Evolutionary conservation across 2,888 invertebrate genomes (phyloP), one percentile per base, ranked within the genome.

Genomic region (Latrodectus hesperus): DNA sequence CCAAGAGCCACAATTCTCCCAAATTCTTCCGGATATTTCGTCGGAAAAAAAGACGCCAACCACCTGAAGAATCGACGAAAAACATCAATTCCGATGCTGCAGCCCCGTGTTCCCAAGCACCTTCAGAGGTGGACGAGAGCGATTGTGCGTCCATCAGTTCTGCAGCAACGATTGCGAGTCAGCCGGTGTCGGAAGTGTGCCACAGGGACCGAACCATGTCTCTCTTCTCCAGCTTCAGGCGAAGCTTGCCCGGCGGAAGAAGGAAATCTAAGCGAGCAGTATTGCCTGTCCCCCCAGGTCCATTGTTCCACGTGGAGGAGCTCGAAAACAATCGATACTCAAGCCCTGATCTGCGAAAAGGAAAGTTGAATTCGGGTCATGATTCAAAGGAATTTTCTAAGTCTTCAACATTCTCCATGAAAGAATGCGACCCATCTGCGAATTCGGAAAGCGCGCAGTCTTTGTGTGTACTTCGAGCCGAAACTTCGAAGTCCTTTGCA

Each of bases 91-190:
- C 12, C 1, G 51, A 51, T 9, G 22, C 77, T n/a, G 12, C 55
- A 0, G 49, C 12, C 16, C 67, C 26, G 14, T 67, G 38, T n/a
- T 22, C 74, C n/a, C 60, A 11, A 1, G 64, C 65, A 16, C 81
- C 71, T 9, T 76, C 70, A 12, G 80, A 79, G 16, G 80, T 49
- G 1, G 81, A 87, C n/a, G 86, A 87, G 8, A 80, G 81, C 9
- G 87, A 87, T 68, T 82, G 77, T 38, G 83, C 82, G 5, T 88
- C 87, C 12, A 52, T 88, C 53, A 83, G 82, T 51, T 88, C 87
- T 22, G 49, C 83, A 49, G 78, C 83, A 17, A 84, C 84, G 3
- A 71, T 78, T 55, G 71, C 84, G 16, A 87, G 86, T 52, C 86
- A 87, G 26, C 86, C 86, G 5, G 72, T 55, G 1, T 52, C 81